Conservation (phyloP, 2,797 vertebrate species). For the Dendrocincla tyrannina region DNA sequence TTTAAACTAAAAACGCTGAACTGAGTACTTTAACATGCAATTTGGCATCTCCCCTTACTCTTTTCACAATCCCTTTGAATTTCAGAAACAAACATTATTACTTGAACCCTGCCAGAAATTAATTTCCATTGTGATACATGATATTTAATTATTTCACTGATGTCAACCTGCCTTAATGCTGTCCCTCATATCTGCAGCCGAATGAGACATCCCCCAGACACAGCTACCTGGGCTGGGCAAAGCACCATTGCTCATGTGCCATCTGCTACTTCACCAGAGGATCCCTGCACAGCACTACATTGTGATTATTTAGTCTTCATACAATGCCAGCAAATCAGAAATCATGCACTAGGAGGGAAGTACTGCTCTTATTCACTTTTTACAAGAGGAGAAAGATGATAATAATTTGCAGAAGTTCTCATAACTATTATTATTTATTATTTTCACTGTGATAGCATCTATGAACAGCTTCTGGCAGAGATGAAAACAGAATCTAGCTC, state of each 20-base stretch:
- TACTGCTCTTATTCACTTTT: background rate
- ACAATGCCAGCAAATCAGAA: background rate
- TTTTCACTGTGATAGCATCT: slow-evolving; percentile 55
- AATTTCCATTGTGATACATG: background rate
- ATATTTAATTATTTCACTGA: background rate
- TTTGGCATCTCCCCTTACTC: background rate
- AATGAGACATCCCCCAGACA: background rate
- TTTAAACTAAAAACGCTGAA: background rate
- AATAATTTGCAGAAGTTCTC: slow-evolving; percentile 45
- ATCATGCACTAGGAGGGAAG: background rate
- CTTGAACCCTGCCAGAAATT: background rate
- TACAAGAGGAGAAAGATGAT: background rate
- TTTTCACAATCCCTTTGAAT: background rate
- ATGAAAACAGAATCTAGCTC: slow-evolving; percentile 50
- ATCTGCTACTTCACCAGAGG: rapidly evolving
- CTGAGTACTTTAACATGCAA: background rate
- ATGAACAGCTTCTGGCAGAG: slow-evolving; percentile 44
- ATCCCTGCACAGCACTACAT: background rate
- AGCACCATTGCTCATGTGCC: background rate
- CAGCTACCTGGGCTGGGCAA: background rate
- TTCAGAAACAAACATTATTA: background rate
- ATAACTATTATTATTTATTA: slow-evolving; percentile 53
- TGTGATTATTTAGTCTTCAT: background rate
- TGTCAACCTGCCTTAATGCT: background rate
- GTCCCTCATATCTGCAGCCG: background rate